phyloP scores from a whole-genome alignment of 2,113 vertebrate genomes.

The Ginglymostoma cirratum region DNA sequence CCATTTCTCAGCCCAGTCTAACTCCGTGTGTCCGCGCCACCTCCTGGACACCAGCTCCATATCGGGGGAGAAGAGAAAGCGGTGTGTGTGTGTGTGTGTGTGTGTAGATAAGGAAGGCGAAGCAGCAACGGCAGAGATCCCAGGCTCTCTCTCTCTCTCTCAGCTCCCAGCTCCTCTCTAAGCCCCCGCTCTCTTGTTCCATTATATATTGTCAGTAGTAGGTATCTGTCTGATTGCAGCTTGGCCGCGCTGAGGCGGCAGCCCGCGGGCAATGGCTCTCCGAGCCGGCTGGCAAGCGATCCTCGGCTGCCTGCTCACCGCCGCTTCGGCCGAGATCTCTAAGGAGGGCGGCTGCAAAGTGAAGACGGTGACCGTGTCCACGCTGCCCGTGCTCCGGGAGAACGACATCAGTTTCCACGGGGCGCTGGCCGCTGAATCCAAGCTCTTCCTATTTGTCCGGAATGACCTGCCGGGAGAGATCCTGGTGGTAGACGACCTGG shows the following conservation, averaged over 20 bases:
- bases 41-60: constrained; percentile 42
- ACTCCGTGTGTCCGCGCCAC: constrained; percentile 46
- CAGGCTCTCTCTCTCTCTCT: constrained; percentile 29
- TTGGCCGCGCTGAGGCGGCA: not conserved
- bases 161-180: not conserved
- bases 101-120: not conserved
- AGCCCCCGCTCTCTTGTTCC: not conserved
- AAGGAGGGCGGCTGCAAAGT: constrained; percentile 61
- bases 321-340: constrained; percentile 43
- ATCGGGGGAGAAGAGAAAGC: constrained; percentile 5
- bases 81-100: not conserved
- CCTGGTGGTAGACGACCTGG: constrained; percentile 92
- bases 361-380: constrained; percentile 88
- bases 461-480: constrained; percentile 89
- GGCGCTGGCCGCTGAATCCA: constrained; percentile 70
- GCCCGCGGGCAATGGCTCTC: constrained; percentile 22
- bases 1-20: constrained; percentile 4
- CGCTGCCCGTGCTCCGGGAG: constrained; percentile 84
- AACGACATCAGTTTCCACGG: constrained; percentile 89
- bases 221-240: too few relatives aligned
- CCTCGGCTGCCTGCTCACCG: constrained; percentile 10
- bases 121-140: not conserved
- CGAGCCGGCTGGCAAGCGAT: constrained; percentile 2
- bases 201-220: too few relatives aligned
- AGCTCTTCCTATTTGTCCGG: constrained; percentile 84